A percentile compares a stretch with the other conserved stretches of the same genome.
Evolutionary conservation across 2,113 vertebrate species (phyloP).

Genomic region (Pampusana beccarii): DNA sequence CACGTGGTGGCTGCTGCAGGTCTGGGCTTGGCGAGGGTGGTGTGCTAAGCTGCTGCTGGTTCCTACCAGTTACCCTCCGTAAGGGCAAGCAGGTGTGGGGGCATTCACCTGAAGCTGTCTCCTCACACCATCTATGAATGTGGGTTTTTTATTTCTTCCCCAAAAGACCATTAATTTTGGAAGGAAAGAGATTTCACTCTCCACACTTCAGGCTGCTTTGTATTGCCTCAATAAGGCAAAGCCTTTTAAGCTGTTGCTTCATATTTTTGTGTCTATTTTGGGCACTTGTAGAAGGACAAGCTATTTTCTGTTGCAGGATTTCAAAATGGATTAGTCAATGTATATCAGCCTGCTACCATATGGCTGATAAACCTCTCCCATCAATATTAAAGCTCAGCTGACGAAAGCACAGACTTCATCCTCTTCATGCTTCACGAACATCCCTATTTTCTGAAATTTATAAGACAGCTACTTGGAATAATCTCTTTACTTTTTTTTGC

Average conservation of each 20-base stretch:
- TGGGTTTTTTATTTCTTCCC: not conserved
- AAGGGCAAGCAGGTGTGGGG: not conserved
- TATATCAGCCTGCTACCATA: slow-evolving; percentile 35
- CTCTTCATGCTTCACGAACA: not conserved
- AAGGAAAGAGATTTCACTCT: not conserved
- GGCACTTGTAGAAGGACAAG: slow-evolving; percentile 7
- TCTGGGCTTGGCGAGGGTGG: not conserved
- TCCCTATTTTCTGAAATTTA: slow-evolving; percentile 19
- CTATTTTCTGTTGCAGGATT: slow-evolving; percentile 23
- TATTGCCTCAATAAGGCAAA: slow-evolving; percentile 6
- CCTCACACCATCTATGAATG: not conserved
- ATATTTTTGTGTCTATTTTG: slow-evolving; percentile 30
- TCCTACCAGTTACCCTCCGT: not conserved
- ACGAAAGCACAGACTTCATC: slow-evolving; percentile 11
- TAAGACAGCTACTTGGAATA: slow-evolving; percentile 26
- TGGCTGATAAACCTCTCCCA: slow-evolving; percentile 41
- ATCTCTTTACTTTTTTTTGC: not conserved
- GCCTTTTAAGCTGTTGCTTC: slow-evolving; percentile 9
- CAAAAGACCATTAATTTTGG: not conserved
- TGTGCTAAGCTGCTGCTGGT: not conserved
- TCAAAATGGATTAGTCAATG: slow-evolving; percentile 39
- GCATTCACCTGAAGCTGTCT: not conserved
- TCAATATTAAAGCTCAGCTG: slow-evolving; percentile 17
- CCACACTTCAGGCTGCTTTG: not conserved
- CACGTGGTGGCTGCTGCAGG: rapidly evolving